These are phyloP conservation scores for Macropis europaea DNA, from an alignment of 2,888 invertebrate species.

Conservation along the genomic window DNA sequence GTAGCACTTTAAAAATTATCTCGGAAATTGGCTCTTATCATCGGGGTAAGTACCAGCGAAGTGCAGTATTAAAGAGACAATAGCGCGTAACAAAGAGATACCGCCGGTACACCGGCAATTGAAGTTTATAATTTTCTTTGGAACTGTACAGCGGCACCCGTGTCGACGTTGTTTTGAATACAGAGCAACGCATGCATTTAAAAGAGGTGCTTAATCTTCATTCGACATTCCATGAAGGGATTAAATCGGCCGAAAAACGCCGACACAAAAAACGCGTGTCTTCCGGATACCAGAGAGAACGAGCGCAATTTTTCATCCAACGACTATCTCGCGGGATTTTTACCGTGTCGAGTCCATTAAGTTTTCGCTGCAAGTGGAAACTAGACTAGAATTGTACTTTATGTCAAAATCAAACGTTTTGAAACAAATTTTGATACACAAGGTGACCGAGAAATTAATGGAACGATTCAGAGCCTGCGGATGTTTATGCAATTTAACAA, in stretches of 20 bases:
- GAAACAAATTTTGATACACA: too few relatives aligned
- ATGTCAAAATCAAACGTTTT: too few relatives aligned
- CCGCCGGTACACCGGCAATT: constrained; percentile 3
- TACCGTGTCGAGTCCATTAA: constrained; percentile 29
- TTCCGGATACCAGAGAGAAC: background rate
- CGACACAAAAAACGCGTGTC: constrained; percentile 35
- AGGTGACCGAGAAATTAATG: too few relatives aligned
- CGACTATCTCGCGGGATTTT: constrained; percentile 34
- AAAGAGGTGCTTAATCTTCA: constrained; percentile 63
- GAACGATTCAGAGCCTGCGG: too few relatives aligned
- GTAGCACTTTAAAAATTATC: constrained; percentile 22
- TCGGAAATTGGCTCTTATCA: constrained; percentile 20
- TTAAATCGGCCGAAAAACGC: constrained; percentile 51
- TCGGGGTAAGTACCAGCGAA: background rate
- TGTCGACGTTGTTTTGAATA: constrained; percentile 43
- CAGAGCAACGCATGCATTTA: constrained; percentile 64
- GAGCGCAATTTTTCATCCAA: constrained; percentile 22
- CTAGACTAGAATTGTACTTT: too few relatives aligned
- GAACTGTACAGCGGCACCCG: constrained; percentile 42
- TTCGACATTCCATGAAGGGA: constrained; percentile 52
- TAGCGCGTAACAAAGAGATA: background rate
- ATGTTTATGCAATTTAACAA: too few relatives aligned
- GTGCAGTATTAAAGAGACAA: constrained; percentile 27
- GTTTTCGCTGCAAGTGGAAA: background rate
- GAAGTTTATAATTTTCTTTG: constrained; percentile 53